Conservation (phyloP, 2,888 invertebrate species). For the Polyommatus iphigenia region DNA sequence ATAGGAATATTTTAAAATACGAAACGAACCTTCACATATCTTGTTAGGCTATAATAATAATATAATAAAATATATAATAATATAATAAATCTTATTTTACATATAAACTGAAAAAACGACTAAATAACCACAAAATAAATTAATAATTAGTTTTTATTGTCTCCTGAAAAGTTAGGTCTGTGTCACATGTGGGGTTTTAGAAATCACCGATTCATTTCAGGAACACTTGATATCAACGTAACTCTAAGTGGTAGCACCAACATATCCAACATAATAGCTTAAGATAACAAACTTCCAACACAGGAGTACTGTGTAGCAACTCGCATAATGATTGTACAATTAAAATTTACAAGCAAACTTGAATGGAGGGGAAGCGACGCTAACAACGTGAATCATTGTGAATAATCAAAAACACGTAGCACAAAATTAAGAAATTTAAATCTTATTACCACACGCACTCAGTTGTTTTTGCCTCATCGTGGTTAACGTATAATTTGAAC, state of each 20-base stretch:
- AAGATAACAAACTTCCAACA: constrained; percentile 27
- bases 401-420: constrained; percentile 41
- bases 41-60: too few species aligned
- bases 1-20: too few species aligned
- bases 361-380: constrained; percentile 42
- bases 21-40: too few species aligned
- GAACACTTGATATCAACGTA: constrained; percentile 4
- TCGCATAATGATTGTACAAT: constrained; percentile 40
- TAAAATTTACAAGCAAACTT: constrained; percentile 41
- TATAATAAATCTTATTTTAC: too few species aligned
- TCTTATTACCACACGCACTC: constrained; percentile 33
- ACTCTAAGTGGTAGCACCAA: constrained; percentile 11
- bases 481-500: constrained; percentile 37
- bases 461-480: neutral
- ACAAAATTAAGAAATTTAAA: constrained; percentile 41
- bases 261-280: constrained; percentile 17
- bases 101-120: too few species aligned
- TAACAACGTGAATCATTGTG: constrained; percentile 42
- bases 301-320: constrained; percentile 36
- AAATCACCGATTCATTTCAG: too few species aligned
- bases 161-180: too few species aligned
- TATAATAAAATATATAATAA: too few species aligned
- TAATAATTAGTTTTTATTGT: too few species aligned
- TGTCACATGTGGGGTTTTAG: too few species aligned
- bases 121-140: too few species aligned